phyloP scores from a whole-genome alignment of 2,888 invertebrate genomes.

The Fabriciana adippe region DNA sequence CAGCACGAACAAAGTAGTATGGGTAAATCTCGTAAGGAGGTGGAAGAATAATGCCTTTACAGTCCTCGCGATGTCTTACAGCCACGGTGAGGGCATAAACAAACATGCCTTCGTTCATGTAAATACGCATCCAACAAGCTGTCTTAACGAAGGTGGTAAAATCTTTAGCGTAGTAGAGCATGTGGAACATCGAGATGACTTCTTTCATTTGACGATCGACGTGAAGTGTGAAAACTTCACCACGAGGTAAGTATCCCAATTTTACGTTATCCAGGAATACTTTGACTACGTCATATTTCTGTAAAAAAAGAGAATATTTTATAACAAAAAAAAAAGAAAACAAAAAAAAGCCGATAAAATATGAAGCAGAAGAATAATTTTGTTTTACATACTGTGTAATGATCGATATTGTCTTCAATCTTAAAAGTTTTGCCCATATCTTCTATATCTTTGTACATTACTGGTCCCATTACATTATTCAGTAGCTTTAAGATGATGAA shows the following conservation, averaged over 20 bases:
- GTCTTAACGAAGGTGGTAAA: constrained; percentile 75
- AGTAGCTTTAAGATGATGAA: constrained; percentile 75
- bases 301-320: constrained; percentile 42
- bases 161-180: constrained; percentile 79
- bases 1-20: constrained; percentile 85
- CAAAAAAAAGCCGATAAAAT: constrained; percentile 14
- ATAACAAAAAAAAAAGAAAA: constrained; percentile 4
- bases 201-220: constrained; percentile 77
- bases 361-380: neutral
- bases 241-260: constrained; percentile 80
- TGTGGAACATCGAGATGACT: constrained; percentile 77
- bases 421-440: constrained; percentile 69
- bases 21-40: constrained; percentile 84
- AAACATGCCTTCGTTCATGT: constrained; percentile 82
- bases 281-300: constrained; percentile 83
- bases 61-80: constrained; percentile 77
- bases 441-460: constrained; percentile 72
- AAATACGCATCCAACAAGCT: constrained; percentile 77
- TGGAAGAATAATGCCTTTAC: constrained; percentile 76
- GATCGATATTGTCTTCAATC: constrained; percentile 65
- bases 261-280: constrained; percentile 79
- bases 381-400: constrained; percentile 57
- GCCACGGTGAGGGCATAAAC: constrained; percentile 80
- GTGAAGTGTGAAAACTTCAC: constrained; percentile 77
- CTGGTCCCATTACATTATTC: constrained; percentile 75